phyloP scores from a whole-genome alignment of 1,140 invertebrate species.

The Drosophila pachea region DNA sequence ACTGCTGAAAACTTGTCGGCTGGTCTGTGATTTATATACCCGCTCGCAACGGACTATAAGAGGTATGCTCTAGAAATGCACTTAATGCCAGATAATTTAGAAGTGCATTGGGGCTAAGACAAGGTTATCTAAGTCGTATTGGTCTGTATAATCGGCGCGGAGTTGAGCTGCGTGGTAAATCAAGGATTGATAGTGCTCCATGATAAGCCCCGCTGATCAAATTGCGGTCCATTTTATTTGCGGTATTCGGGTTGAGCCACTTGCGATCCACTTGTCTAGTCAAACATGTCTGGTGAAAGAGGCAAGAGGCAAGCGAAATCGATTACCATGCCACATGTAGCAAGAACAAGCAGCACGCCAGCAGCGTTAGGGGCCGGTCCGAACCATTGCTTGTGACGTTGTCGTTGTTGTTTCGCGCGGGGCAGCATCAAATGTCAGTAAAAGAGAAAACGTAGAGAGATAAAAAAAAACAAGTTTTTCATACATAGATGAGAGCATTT shows the following conservation, averaged over 20 bases:
- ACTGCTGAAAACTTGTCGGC: neutral
- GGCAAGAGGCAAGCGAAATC: slow-evolving; percentile 5
- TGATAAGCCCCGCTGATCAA: slow-evolving; percentile 10
- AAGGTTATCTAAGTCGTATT: slow-evolving; percentile 12
- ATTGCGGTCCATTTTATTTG: slow-evolving; percentile 2
- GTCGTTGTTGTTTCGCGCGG: neutral
- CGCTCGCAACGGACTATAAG: neutral
- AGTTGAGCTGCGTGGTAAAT: slow-evolving; percentile 10
- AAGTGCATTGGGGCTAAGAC: slow-evolving; percentile 2
- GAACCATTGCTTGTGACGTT: neutral
- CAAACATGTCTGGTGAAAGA: slow-evolving; percentile 29
- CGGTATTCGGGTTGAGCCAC: slow-evolving; percentile 5
- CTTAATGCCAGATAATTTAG: slow-evolving; percentile 2
- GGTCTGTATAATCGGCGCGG: neutral
- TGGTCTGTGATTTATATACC: neutral
- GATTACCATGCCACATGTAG: slow-evolving; percentile 34
- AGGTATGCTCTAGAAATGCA: slow-evolving; percentile 1
- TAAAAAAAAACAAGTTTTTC: slow-evolving; percentile 36
- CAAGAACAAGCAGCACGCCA: slow-evolving; percentile 20
- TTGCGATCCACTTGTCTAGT: slow-evolving; percentile 8
- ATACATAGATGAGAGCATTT: slow-evolving; percentile 16
- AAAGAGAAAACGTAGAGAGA: slow-evolving; percentile 36
- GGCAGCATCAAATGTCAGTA: slow-evolving; percentile 16
- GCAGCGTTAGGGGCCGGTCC: slow-evolving; percentile 18
- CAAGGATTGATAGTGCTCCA: slow-evolving; percentile 5